Base-by-base conservation (phyloP, 2,888 invertebrate species). In the Arrhopalites spinosus region DNA sequence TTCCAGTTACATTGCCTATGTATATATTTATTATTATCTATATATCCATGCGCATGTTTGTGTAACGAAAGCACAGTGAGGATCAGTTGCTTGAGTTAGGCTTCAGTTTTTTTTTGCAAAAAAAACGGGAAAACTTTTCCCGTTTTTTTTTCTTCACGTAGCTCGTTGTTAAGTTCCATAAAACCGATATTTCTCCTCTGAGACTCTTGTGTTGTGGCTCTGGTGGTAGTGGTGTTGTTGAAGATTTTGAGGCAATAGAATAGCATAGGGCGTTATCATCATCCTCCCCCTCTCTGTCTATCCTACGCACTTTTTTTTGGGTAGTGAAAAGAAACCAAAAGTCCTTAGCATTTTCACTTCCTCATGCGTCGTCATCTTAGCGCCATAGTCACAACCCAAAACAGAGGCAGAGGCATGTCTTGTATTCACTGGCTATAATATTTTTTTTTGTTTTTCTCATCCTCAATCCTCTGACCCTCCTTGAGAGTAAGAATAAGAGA, bases 101-200 rank as follows among this genome's bases (percentile, higher is more conserved):
- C n/a, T 36, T 36, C 56, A 20, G 27, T 71, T 53, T 53, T 11
- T 17, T 25, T 53, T 72, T 63, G 36, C 30, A 36, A 53, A 36
- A 64, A 64, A 64, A 64, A 11, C n/a, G n/a, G n/a, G 36, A 64
- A 61, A 36, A 36, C 30, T 61, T 71, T 66, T 66, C 43, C 64
- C 70, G 27, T 36, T 17, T 50, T 17, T 15, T 50, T 17, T 15
- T 50, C 50, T 50, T 15, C 50, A 30, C 68, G 64, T 63, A 43
- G 70, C 56, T 68, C 66, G 56, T 61, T 61, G 59, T 13, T 25
- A 77, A 79, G 68, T 79, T 78, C 75, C 75, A 74, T 77, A 78
- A 75, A 77, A 77, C 79, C 77, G 77, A 79, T 78, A 79, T 79
- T 79, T 78, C 76, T 76, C 79, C 79, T 77, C 25, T 23, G 79